phyloP scores from a whole-genome alignment of 1,140 invertebrate genomes.

The Heliconius nattereri region DNA sequence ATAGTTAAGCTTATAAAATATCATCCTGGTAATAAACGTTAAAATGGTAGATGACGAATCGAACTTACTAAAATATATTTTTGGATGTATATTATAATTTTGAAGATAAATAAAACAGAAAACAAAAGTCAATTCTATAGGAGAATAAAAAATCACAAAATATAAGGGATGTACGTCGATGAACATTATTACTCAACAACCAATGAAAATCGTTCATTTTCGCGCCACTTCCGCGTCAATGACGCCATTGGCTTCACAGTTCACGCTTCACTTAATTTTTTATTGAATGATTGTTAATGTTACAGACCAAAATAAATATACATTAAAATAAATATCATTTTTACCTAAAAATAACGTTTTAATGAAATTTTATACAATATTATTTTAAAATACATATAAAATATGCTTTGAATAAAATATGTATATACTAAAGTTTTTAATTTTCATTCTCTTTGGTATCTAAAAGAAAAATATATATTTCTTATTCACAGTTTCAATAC shows the following conservation, averaged over 20 bases:
- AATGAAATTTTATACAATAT: no score
- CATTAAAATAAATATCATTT: not conserved
- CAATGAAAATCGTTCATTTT: not conserved
- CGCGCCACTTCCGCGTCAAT: constrained; percentile 6
- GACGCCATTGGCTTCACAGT: not conserved
- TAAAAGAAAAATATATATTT: no score
- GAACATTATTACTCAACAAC: constrained; percentile 7
- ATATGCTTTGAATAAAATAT: no score
- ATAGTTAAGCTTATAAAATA: not conserved
- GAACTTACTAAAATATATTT: no score
- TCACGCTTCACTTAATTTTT: not conserved
- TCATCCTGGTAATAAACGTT: no score
- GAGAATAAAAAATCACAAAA: not conserved
- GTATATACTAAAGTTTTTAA: no score
- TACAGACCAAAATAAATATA: not conserved
- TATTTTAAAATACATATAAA: no score
- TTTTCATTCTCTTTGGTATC: no score
- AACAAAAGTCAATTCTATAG: not conserved
- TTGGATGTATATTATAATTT: not conserved
- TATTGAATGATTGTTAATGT: not conserved
- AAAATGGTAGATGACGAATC: no score
- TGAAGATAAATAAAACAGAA: not conserved
- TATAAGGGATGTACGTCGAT: not conserved
- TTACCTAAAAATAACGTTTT: not conserved
- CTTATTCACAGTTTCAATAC: not conserved